Percentiles rank a stretch among this genome's conserved stretches.
phyloP scores from a whole-genome alignment of 2,797 vertebrate species.

The Darevskia mixta region DNA sequence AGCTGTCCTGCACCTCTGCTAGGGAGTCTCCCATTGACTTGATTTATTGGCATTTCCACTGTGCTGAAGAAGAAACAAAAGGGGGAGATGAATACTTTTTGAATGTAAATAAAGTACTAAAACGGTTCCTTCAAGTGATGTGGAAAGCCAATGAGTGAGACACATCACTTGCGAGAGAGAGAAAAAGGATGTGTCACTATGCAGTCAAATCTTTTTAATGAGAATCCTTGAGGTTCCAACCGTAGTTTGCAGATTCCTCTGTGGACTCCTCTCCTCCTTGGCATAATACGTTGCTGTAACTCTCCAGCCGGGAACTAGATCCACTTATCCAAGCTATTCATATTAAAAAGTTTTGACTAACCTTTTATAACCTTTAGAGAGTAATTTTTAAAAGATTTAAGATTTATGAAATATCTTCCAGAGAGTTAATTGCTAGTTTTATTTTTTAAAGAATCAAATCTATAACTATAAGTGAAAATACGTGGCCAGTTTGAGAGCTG shows the following conservation, averaged over 20 bases:
- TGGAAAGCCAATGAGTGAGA: slow-evolving; percentile 60
- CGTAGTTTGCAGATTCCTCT: slow-evolving; percentile 21
- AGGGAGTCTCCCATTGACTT: slow-evolving; percentile 61
- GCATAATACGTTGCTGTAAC: slow-evolving; percentile 41
- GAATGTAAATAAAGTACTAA: slow-evolving; percentile 65
- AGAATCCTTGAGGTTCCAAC: slow-evolving; percentile 33
- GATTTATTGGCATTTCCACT: slow-evolving; percentile 39
- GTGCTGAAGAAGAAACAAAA: slow-evolving; percentile 53
- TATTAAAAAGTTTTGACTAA: slow-evolving; percentile 67
- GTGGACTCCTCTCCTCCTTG: slow-evolving; percentile 26
- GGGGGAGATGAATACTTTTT: slow-evolving; percentile 56
- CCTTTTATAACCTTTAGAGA: slow-evolving; percentile 77
- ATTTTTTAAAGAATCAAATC: slow-evolving; percentile 14
- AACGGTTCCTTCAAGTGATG: slow-evolving; percentile 37
- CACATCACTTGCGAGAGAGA: slow-evolving; percentile 11
- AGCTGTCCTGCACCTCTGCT: slow-evolving; percentile 95
- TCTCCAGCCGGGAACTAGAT: slow-evolving; percentile 64
- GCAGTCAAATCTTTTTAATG: slow-evolving; percentile 29
- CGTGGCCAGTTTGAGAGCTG: neutral
- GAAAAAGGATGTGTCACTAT: neutral
- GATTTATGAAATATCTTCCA: slow-evolving; percentile 41
- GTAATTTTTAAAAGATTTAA: slow-evolving; percentile 68
- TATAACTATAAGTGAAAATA: neutral
- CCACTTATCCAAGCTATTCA: slow-evolving; percentile 61
- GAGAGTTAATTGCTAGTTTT: slow-evolving; percentile 16